Conservation (phyloP, 2,113 vertebrate genomes). For the Lepus timidus region DNA sequence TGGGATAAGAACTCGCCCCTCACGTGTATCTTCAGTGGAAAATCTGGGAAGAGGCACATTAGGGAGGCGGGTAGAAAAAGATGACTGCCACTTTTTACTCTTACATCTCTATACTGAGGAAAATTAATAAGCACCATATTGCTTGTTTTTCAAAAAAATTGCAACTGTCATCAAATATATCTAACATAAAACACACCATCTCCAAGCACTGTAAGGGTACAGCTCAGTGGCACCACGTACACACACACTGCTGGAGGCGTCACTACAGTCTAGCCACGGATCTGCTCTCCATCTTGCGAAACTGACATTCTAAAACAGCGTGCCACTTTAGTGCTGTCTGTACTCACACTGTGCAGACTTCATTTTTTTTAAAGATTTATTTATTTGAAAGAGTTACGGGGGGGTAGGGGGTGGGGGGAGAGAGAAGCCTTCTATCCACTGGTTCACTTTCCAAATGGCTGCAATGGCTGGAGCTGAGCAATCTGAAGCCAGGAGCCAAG, state of each 20-base stretch:
- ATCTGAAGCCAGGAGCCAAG: too few relatives aligned
- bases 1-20: too few relatives aligned
- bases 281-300: not conserved
- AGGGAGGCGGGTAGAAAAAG: not conserved
- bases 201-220: not conserved
- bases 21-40: too few relatives aligned
- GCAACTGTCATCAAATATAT: not conserved
- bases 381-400: too few relatives aligned
- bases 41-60: not conserved
- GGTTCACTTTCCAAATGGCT: too few relatives aligned
- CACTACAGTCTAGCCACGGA: not conserved
- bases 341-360: too few relatives aligned
- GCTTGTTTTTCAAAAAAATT: not conserved
- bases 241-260: too few relatives aligned
- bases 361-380: too few relatives aligned
- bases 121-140: not conserved
- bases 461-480: too few relatives aligned
- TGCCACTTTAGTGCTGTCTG: too few relatives aligned
- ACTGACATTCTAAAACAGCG: not conserved
- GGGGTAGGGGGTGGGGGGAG: too few relatives aligned
- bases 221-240: not conserved
- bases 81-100: not conserved
- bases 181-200: not conserved
- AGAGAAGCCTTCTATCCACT: too few relatives aligned
- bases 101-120: not conserved